Evolutionary conservation across 2,888 invertebrate genomes (phyloP).

Genomic region (Colostygia pectinataria): DNA sequence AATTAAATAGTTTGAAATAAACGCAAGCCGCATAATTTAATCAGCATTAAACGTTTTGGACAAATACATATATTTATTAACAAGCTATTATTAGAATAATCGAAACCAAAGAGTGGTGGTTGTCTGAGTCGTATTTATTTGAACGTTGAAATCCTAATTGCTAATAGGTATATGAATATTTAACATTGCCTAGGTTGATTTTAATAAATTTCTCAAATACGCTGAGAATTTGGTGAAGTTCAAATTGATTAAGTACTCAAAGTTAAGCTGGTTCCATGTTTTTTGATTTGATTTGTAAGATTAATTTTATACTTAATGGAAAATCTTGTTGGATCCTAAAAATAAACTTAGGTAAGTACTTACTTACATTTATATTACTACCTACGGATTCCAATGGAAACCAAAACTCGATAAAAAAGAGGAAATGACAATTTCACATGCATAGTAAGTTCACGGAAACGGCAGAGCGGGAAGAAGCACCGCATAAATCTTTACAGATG

Average conservation of each 20-base stretch:
- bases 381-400: too few species aligned
- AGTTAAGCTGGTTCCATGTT: slow-evolving; percentile 9
- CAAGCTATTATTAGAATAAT: neutral
- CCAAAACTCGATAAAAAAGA: slow-evolving; percentile 32
- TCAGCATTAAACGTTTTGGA: too few species aligned
- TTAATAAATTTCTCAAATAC: slow-evolving; percentile 23
- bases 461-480: slow-evolving; percentile 35
- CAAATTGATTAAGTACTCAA: neutral
- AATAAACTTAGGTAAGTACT: too few species aligned
- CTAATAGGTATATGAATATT: slow-evolving; percentile 11
- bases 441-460: slow-evolving; percentile 35
- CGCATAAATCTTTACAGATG: slow-evolving; percentile 63
- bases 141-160: slow-evolving; percentile 8
- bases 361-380: too few species aligned
- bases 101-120: neutral
- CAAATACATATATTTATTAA: too few species aligned
- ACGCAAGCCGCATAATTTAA: too few species aligned
- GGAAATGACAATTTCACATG: slow-evolving; percentile 44
- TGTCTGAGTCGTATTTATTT: slow-evolving; percentile 6
- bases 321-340: too few species aligned
- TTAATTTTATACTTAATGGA: slow-evolving; percentile 7
- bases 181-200: slow-evolving; percentile 13
- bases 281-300: neutral
- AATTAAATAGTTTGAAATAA: too few species aligned
- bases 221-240: slow-evolving; percentile 15